phyloP scores from a whole-genome alignment of 2,113 vertebrate species.

The Phoenicopterus ruber region DNA sequence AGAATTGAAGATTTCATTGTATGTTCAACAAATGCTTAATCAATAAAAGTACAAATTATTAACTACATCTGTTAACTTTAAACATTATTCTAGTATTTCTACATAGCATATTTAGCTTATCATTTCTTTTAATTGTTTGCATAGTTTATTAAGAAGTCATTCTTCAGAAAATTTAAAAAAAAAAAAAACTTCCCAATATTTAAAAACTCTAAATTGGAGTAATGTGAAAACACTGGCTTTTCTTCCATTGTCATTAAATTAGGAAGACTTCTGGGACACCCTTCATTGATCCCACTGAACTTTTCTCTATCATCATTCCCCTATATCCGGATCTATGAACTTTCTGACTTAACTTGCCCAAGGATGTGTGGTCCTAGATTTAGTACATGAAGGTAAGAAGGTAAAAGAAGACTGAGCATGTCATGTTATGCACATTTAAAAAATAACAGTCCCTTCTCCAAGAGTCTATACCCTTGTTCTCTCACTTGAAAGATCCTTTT shows the following conservation, averaged over 20 bases:
- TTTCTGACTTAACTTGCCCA: background rate
- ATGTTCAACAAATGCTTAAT: background rate
- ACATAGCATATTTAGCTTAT: background rate
- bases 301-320: background rate
- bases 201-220: background rate
- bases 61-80: background rate
- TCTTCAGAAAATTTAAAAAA: background rate
- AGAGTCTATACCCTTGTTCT: background rate
- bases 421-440: background rate
- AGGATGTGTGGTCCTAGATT: background rate
- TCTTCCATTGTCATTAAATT: background rate
- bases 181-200: background rate
- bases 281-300: background rate
- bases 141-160: background rate
- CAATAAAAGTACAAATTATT: background rate
- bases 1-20: background rate
- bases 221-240: background rate
- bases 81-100: background rate
- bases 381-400: background rate
- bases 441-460: background rate
- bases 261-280: background rate
- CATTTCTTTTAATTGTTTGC: background rate
- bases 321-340: background rate
- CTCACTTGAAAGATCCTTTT: background rate
- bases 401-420: background rate